phyloP scores from a whole-genome alignment of 2,113 vertebrate species.

The Strigops habroptila region DNA sequence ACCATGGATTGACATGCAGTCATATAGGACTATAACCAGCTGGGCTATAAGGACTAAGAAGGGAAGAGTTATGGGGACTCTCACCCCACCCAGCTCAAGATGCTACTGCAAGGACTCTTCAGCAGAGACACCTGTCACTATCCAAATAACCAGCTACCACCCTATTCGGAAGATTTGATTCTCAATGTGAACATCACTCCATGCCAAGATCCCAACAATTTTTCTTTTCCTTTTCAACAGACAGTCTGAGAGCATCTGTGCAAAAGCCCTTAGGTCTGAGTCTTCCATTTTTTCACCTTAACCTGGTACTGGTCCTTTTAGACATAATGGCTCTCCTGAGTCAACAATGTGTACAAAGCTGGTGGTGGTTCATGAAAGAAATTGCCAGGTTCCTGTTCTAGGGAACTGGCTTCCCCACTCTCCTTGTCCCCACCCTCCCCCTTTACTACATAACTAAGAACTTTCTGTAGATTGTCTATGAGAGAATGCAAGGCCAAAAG shows the following conservation, averaged over 20 bases:
- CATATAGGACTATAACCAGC: neutral
- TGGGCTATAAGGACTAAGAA: neutral
- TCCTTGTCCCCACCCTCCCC: neutral
- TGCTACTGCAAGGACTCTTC: neutral
- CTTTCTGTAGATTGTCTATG: neutral
- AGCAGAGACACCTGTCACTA: neutral
- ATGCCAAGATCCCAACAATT: neutral
- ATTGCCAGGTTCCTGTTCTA: neutral
- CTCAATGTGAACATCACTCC: rapidly evolving
- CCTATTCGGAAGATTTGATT: neutral
- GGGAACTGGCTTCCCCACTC: neutral
- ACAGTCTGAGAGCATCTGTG: neutral
- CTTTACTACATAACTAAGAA: neutral
- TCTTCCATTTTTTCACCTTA: neutral
- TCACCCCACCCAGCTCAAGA: neutral
- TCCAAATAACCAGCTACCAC: neutral
- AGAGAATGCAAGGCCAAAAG: neutral
- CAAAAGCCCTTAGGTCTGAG: neutral
- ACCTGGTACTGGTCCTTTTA: neutral
- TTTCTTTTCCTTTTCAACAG: neutral
- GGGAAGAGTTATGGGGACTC: neutral
- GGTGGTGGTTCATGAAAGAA: neutral
- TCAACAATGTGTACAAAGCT: neutral
- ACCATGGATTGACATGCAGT: neutral
- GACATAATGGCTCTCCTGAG: neutral